Percentiles rank a stretch among this genome's conserved stretches.
Evolutionary conservation across 2,797 vertebrate genomes (phyloP).

Genomic region (Enteromius thamalakanensis): DNA sequence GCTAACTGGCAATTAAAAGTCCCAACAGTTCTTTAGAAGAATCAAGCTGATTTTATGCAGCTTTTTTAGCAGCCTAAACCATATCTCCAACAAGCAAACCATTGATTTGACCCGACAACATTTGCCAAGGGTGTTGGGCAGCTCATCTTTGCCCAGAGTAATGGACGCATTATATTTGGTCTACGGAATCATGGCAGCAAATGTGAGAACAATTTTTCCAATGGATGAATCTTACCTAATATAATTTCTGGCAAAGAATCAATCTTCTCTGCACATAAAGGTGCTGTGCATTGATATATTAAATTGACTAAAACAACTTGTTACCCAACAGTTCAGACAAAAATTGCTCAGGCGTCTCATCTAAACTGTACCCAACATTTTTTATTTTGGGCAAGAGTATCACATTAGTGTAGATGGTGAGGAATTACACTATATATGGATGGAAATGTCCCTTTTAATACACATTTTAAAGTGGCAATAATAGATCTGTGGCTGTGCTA

Average conservation of each 20-base stretch:
- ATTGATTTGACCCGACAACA: neutral
- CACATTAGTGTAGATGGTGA: neutral
- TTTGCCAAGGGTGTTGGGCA: conserved; percentile 30
- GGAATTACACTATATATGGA: neutral
- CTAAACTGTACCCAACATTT: neutral
- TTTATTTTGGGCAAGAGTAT: neutral
- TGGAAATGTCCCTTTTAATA: neutral
- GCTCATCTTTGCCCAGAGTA: conserved; percentile 9
- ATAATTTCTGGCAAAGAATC: neutral
- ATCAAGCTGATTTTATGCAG: neutral
- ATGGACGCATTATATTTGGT: neutral
- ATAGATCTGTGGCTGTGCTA: neutral
- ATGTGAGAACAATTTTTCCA: neutral
- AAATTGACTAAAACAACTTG: neutral
- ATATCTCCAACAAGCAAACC: neutral
- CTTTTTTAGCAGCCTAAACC: neutral
- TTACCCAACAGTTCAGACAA: neutral
- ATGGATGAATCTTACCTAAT: neutral
- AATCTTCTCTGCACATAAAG: no score
- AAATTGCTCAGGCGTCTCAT: neutral
- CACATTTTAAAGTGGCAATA: neutral
- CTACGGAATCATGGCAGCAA: neutral
- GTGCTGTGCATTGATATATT: neutral
- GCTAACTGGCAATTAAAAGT: neutral
- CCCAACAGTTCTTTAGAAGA: neutral